These are phyloP conservation scores for Nebria ingens DNA, from an alignment of 1,140 invertebrate species.

Conservation along the genomic window DNA sequence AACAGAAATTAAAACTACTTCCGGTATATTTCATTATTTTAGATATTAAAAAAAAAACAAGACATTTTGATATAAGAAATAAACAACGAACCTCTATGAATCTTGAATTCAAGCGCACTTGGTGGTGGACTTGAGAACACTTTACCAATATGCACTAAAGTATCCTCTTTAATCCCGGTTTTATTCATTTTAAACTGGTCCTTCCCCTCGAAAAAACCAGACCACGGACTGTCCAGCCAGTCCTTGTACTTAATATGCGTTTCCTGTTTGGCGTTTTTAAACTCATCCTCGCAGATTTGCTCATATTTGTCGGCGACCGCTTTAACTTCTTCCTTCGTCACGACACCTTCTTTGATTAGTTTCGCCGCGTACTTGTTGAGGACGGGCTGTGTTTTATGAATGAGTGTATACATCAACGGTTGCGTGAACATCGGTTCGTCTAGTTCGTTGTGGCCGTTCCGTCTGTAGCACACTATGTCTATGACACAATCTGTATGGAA, in stretches of 20 bases:
- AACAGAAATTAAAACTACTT: neutral
- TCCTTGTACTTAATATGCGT: constrained; percentile 83
- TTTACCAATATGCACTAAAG: constrained; percentile 85
- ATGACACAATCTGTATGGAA: constrained; percentile 98
- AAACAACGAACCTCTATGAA: constrained; percentile 65
- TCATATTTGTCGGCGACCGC: constrained; percentile 89
- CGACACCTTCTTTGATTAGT: constrained; percentile 77
- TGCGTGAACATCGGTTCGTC: constrained; percentile 99
- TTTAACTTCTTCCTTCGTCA: constrained; percentile 81
- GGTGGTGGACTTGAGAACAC: constrained; percentile 86
- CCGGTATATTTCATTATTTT: too few relatives aligned
- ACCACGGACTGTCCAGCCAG: constrained; percentile 99
- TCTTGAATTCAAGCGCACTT: constrained; percentile 87
- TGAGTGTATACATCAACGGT: constrained; percentile 98
- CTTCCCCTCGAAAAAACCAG: constrained; percentile 87
- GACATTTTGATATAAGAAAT: neutral
- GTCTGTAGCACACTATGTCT: constrained; percentile 92
- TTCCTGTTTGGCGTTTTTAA: constrained; percentile 80
- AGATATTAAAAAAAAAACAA: constrained; percentile 12
- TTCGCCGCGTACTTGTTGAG: constrained; percentile 83
- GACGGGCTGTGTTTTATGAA: constrained; percentile 66
- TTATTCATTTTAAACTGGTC: constrained; percentile 75
- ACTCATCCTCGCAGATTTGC: constrained; percentile 94
- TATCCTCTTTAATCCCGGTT: constrained; percentile 90
- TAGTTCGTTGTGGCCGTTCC: constrained; percentile 98